Evolutionary conservation across 2,888 invertebrate genomes (phyloP).

Genomic region (Tanytarsus gracilentus): DNA sequence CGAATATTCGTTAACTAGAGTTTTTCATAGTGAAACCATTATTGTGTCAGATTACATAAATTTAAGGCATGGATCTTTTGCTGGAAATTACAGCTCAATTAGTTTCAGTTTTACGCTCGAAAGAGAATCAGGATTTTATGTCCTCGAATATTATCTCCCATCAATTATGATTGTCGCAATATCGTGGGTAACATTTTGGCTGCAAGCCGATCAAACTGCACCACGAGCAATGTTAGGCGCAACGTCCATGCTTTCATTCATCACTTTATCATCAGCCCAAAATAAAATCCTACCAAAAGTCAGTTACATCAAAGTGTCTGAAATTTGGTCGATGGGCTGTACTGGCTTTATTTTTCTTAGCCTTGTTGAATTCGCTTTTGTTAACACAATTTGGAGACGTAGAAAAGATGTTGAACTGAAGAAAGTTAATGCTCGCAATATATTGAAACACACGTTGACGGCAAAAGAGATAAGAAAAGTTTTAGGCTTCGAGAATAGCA

Average conservation of each 20-base stretch:
- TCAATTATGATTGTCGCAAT: constrained; percentile 78
- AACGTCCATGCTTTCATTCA: constrained; percentile 74
- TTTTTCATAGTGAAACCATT: constrained; percentile 61
- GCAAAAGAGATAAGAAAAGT: constrained; percentile 66
- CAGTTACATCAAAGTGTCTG: constrained; percentile 81
- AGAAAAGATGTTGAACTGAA: constrained; percentile 47
- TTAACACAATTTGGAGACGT: constrained; percentile 79
- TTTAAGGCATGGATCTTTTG: constrained; percentile 61
- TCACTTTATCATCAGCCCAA: constrained; percentile 77
- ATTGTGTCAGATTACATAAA: constrained; percentile 58
- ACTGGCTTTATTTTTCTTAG: constrained; percentile 77
- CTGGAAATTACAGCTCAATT: constrained; percentile 72
- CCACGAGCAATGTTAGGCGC: constrained; percentile 72
- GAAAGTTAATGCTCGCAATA: constrained; percentile 45
- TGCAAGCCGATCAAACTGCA: constrained; percentile 76
- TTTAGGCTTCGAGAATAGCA: constrained; percentile 49
- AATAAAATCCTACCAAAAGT: constrained; percentile 80
- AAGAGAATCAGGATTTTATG: constrained; percentile 74
- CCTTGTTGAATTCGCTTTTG: constrained; percentile 79
- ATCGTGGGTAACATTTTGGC: constrained; percentile 85
- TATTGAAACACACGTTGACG: constrained; percentile 72
- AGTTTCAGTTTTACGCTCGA: constrained; percentile 69
- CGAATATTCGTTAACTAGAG: constrained; percentile 63
- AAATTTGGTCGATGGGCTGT: constrained; percentile 81
- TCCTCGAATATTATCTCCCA: constrained; percentile 82